Evolutionary conservation across 2,113 vertebrate species (phyloP).

Genomic region (Motacilla tschutschensis): DNA sequence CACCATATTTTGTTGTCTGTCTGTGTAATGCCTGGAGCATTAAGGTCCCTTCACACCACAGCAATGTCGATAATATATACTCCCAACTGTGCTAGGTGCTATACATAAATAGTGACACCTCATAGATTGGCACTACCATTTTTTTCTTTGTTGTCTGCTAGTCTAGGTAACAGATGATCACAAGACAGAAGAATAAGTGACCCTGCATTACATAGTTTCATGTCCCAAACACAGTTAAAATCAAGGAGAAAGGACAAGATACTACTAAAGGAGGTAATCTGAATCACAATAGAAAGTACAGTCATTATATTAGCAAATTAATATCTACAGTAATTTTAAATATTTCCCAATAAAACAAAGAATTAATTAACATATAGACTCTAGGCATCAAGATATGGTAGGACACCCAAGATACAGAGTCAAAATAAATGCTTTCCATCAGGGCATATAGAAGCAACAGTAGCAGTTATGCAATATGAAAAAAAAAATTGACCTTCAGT

Average conservation of each 20-base stretch:
- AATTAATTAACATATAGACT: background rate
- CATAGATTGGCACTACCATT: background rate
- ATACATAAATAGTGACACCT: slow-evolving; percentile 13
- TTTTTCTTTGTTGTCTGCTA: slow-evolving; percentile 18
- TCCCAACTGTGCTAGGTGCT: slow-evolving; percentile 38
- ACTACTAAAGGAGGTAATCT: background rate
- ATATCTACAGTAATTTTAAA: background rate
- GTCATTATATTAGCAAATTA: background rate
- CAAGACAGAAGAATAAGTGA: background rate
- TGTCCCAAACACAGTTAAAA: background rate
- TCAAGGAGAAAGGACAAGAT: background rate
- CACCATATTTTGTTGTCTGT: slow-evolving; percentile 31
- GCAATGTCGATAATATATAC: slow-evolving; percentile 19
- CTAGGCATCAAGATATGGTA: background rate
- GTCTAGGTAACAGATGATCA: slow-evolving; percentile 36
- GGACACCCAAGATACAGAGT: background rate
- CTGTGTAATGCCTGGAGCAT: slow-evolving; percentile 20
- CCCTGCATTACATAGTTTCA: background rate
- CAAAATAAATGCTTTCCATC: background rate
- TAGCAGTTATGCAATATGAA: background rate
- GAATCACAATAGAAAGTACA: background rate
- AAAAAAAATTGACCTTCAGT: background rate
- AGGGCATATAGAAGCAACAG: background rate
- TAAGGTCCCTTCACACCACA: slow-evolving; percentile 50
- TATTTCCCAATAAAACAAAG: background rate